phyloP scores from a whole-genome alignment of 2,888 invertebrate genomes.

The Dione juno region DNA sequence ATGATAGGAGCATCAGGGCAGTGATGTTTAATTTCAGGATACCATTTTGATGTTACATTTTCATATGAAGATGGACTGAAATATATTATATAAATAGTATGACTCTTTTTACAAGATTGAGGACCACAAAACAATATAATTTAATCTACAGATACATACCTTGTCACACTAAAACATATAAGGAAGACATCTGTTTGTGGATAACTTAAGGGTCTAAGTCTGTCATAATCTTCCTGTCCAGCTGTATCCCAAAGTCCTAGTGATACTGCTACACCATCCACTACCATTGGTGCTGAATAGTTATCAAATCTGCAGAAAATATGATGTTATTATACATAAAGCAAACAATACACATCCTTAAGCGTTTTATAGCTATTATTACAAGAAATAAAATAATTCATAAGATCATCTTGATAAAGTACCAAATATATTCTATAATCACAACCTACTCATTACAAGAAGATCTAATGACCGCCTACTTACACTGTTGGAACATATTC shows the following conservation, averaged over 20 bases:
- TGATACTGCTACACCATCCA: conserved; percentile 98
- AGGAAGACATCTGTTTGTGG: conserved; percentile 99
- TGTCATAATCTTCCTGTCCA: conserved; percentile 98
- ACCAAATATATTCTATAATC: not conserved
- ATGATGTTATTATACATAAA: not conserved
- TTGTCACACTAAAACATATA: conserved; percentile 99
- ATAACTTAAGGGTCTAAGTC: conserved; percentile 97
- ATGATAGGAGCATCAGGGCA: conserved; percentile 99
- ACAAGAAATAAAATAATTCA: not conserved
- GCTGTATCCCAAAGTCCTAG: conserved; percentile 99
- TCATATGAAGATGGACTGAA: conserved; percentile 98
- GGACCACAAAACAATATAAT: not conserved
- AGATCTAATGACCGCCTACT: conserved; percentile 70
- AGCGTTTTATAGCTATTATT: not conserved
- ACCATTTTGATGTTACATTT: conserved; percentile 99
- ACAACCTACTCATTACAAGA: not conserved
- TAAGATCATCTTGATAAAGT: not conserved
- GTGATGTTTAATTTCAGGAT: conserved; percentile 99
- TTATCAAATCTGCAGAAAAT: conserved; percentile 91
- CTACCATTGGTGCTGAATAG: conserved; percentile 99
- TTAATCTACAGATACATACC: conserved; percentile 56
- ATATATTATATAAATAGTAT: conserved; percentile 43
- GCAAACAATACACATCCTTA: not conserved
- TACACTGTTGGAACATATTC: conserved; percentile 98
- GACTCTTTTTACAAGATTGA: not conserved